Conservation (phyloP, 2,113 vertebrate species). For the Sakesphorus luctuosus region DNA sequence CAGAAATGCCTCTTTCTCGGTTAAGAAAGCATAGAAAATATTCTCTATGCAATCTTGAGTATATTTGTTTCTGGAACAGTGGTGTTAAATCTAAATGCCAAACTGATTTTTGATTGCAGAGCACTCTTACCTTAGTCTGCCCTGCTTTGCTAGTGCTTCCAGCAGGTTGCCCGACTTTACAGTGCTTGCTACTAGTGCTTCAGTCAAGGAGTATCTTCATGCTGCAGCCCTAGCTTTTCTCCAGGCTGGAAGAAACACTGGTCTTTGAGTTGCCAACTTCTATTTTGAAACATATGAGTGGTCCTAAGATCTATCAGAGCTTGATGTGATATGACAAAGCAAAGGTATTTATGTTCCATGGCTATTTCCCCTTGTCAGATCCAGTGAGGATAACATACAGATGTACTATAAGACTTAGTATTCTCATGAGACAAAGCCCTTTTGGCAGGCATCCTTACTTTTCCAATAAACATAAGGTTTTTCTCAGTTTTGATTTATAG, state of each 20-base stretch:
- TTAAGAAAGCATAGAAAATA: neutral
- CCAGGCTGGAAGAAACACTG: neutral
- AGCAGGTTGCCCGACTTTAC: neutral
- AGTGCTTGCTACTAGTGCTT: neutral
- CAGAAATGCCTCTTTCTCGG: neutral
- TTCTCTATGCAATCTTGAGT: neutral
- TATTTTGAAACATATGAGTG: neutral
- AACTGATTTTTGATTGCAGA: neutral
- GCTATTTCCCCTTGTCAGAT: slow-evolving; percentile 8
- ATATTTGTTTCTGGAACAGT: neutral
- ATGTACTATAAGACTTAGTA: neutral
- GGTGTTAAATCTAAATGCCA: neutral
- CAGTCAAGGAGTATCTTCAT: neutral
- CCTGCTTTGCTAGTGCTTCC: neutral
- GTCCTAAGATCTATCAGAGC: neutral
- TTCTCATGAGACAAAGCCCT: slow-evolving; percentile 1
- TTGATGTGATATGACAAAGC: slow-evolving; percentile 3
- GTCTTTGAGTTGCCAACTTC: neutral
- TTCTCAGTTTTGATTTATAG: slow-evolving; percentile 54
- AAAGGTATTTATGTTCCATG: slow-evolving; percentile 28
- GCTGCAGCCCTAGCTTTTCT: neutral
- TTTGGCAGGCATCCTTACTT: slow-evolving; percentile 36
- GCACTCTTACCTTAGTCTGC: neutral
- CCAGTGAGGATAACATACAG: neutral
- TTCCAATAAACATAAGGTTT: slow-evolving; percentile 43